Base-by-base conservation (phyloP, 2,888 invertebrate species). In the Drosophila percnosoma region DNA sequence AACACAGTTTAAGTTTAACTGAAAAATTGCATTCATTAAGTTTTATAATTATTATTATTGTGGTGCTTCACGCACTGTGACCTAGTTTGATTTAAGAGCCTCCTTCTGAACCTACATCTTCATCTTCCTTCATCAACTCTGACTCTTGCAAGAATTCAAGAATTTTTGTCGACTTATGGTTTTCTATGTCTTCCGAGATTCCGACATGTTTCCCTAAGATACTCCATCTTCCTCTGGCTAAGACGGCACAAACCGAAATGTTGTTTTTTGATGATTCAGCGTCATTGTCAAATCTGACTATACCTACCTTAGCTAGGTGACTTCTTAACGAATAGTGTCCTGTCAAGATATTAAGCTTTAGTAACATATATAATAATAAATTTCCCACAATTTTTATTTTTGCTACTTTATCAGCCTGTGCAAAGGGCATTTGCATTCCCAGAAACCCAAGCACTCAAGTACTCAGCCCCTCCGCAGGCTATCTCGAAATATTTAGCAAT, bases 401-500 rank as follows among this genome's bases (percentile, higher is more conserved):
- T 24, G 65, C 75, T 59, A 71, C 58, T 54, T 70, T 80, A 73
- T 75, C 70, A 59, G 66, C 38, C 29, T 6, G 10, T 7, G 18
- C 29, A 24, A 10, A 11, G 52, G 6, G 6, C 27, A 55, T 58
- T 70, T 58, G 48, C 61, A 53, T 73, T 80, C 73, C 73, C 66
- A 60, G 68, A 74, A 40, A 18, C 7, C 40, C n/a, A 57, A 57
- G 15, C 18, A n/a, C 21, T 15, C 45, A 45, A 52, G 34, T 33
- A 40, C 63, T 54, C 29, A 74, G 38, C 67, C 68, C 38, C 24
- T 34, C n/a, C 29, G 8, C 36, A 8, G 29, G 24, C 33, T 31
- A 52, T 68, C 71, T 60, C 29, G 29, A 60, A 59, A 66, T 74
- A 55, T 69, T 81, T 73, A 73, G 87, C 68, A 68, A 51, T 38